A percentile compares a stretch with the other conserved stretches of the same genome.
phyloP scores from a whole-genome alignment of 2,113 vertebrate species.

The Mixornis gularis region DNA sequence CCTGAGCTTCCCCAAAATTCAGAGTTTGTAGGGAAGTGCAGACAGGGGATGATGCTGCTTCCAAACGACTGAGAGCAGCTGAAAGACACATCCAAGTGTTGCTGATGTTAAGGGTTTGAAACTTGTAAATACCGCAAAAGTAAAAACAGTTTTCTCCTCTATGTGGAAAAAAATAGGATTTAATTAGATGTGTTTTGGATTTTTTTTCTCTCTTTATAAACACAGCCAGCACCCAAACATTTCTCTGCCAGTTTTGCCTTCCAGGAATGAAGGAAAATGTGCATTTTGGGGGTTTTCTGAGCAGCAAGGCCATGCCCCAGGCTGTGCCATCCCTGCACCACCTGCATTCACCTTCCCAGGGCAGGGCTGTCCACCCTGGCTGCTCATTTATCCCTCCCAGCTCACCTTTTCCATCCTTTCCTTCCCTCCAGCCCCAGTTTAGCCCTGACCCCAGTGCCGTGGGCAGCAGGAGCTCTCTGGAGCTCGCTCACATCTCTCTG shows the following conservation, averaged over 20 bases:
- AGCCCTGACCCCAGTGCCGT: background rate
- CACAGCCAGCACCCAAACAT: background rate
- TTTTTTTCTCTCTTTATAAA: background rate
- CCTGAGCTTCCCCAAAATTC: background rate
- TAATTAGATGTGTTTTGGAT: fast-evolving
- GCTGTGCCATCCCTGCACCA: background rate
- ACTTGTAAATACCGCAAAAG: background rate
- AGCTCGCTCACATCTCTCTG: background rate
- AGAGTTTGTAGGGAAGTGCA: background rate
- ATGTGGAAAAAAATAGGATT: too few relatives aligned
- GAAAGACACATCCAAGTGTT: fast-evolving
- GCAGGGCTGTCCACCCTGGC: background rate
- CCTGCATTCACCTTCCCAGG: background rate
- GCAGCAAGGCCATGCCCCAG: background rate
- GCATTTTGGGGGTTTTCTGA: background rate
- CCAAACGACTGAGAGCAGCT: background rate
- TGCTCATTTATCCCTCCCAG: background rate
- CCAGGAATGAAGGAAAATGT: background rate
- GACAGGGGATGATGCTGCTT: background rate
- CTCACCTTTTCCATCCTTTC: background rate
- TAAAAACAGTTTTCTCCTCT: background rate
- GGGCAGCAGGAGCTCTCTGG: background rate
- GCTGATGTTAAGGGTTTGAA: fast-evolving
- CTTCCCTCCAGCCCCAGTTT: background rate
- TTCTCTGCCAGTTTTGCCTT: background rate